These are phyloP conservation scores for Salarias fasciatus DNA, from an alignment of 2,797 vertebrate species.

Conservation along the genomic window DNA sequence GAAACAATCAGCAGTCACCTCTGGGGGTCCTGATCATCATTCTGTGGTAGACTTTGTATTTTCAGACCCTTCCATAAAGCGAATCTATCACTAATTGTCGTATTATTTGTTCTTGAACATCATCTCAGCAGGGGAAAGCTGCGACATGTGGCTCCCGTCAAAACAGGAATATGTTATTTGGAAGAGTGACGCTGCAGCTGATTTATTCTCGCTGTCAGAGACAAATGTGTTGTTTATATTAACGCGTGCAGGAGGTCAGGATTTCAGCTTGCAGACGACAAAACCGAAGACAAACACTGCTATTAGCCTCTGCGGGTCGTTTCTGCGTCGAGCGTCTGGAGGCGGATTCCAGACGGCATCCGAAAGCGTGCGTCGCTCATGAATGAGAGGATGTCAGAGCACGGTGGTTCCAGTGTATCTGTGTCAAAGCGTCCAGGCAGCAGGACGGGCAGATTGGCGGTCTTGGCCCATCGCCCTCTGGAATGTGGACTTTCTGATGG, in stretches of 20 bases:
- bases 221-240: conserved; percentile 6
- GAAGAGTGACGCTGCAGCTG: conserved; percentile 14
- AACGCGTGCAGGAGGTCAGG: conserved; percentile 6
- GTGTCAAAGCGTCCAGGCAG: conserved; percentile 53
- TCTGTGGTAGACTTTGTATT: too few relatives aligned
- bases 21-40: too few relatives aligned
- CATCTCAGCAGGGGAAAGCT: conserved; percentile 9
- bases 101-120: conserved; percentile 9
- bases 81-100: too few relatives aligned
- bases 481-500: conserved; percentile 34
- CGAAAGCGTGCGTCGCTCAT: conserved; percentile 8
- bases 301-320: neutral
- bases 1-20: too few relatives aligned
- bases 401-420: conserved; percentile 15
- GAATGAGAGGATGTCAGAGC: conserved; percentile 14
- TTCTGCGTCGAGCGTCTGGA: conserved; percentile 7
- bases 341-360: neutral
- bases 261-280: neutral
- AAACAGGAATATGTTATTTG: conserved; percentile 13
- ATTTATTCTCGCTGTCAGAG: conserved; percentile 11
- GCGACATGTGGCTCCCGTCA: neutral
- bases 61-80: too few relatives aligned
- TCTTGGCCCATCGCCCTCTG: conserved; percentile 21
- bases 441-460: conserved; percentile 40
- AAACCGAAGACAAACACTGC: neutral